phyloP scores from a whole-genome alignment of 2,113 vertebrate genomes.

The Saccopteryx bilineata region DNA sequence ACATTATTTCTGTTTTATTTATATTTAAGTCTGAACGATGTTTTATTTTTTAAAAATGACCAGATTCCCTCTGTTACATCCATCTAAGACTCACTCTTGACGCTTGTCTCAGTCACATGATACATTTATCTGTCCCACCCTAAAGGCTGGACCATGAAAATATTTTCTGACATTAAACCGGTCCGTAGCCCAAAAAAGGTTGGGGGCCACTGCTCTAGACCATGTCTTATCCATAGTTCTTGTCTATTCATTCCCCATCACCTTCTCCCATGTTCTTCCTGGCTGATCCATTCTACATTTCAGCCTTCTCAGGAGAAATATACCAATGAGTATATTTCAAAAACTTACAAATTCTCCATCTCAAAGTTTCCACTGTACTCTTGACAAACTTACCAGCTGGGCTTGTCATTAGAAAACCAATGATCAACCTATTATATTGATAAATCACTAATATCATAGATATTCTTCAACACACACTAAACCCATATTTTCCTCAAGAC shows the following conservation, averaged over 20 bases:
- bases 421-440: background rate
- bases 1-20: too few relatives aligned
- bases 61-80: too few relatives aligned
- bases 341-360: conserved; percentile 43
- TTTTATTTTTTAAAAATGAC: too few relatives aligned
- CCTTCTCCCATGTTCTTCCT: conserved; percentile 11
- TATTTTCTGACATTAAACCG: too few relatives aligned
- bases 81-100: too few relatives aligned
- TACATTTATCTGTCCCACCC: too few relatives aligned
- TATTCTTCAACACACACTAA: conserved; percentile 73
- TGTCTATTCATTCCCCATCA: background rate
- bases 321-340: conserved; percentile 72
- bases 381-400: background rate
- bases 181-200: too few relatives aligned
- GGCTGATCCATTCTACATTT: conserved; percentile 56
- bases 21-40: too few relatives aligned
- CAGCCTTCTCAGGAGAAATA: conserved; percentile 81
- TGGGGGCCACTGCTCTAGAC: background rate
- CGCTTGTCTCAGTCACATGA: too few relatives aligned
- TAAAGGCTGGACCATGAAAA: too few relatives aligned
- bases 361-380: conserved; percentile 26
- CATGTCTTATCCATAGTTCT: background rate
- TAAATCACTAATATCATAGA: conserved; percentile 61
- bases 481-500: conserved; percentile 70
- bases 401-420: background rate